Conservation (phyloP, 2,113 vertebrate species). For the Lagopus muta region DNA sequence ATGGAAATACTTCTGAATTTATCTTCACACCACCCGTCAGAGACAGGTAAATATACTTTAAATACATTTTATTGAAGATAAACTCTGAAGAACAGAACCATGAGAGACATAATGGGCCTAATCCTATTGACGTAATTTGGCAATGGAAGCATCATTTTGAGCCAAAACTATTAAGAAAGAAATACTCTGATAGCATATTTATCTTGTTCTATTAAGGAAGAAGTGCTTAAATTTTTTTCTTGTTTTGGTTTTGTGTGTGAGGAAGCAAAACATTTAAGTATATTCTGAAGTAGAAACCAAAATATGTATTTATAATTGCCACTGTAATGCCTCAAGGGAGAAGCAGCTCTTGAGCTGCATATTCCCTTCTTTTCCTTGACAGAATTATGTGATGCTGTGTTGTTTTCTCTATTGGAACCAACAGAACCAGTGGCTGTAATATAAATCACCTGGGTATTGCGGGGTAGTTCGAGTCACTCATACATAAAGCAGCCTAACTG, state of each 20-base stretch:
- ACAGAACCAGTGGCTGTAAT: not conserved
- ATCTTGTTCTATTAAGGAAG: not conserved
- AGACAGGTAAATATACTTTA: conserved; percentile 66
- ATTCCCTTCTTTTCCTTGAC: not conserved
- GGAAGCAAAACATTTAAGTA: not conserved
- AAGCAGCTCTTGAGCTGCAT: not conserved
- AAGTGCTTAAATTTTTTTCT: not conserved
- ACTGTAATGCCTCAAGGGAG: not conserved
- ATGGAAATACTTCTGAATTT: conserved; percentile 51
- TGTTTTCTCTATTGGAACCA: not conserved
- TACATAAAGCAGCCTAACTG: not conserved
- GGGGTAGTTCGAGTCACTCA: not conserved
- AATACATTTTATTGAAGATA: conserved; percentile 55
- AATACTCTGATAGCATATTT: not conserved
- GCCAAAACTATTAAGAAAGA: conserved; percentile 36
- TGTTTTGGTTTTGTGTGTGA: not conserved
- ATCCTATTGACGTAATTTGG: conserved; percentile 56
- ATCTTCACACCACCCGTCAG: conserved; percentile 21
- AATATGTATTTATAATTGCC: not conserved
- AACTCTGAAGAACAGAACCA: conserved; percentile 31
- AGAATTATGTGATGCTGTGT: not conserved
- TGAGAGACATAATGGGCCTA: conserved; percentile 47
- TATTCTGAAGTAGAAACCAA: not conserved
- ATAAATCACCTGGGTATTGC: not conserved
- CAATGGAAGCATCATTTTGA: not conserved